These are phyloP conservation scores for Caiman crocodilus DNA, from an alignment of 2,797 vertebrate species.

Conservation along the genomic window DNA sequence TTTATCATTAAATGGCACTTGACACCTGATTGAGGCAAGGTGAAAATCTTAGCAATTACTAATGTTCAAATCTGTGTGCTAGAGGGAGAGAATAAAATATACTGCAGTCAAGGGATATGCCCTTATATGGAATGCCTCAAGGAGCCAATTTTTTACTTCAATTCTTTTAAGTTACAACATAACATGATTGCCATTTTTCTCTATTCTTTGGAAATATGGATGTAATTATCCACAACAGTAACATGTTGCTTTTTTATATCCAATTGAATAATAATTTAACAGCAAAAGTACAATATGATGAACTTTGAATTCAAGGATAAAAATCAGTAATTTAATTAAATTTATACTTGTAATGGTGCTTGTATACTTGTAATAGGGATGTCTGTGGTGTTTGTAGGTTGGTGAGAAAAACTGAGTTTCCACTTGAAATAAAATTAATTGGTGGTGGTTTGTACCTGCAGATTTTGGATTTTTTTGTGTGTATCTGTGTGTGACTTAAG, in stretches of 20 bases:
- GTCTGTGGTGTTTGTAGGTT: background rate
- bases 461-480: constrained; percentile 1
- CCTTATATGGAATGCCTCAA: background rate
- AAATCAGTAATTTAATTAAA: background rate
- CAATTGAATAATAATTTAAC: constrained; percentile 16
- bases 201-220: constrained; percentile 9
- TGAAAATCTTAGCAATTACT: constrained; percentile 48
- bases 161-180: constrained; percentile 19
- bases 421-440: constrained; percentile 22
- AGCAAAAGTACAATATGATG: background rate
- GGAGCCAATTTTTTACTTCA: constrained; percentile 4
- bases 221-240: constrained; percentile 18
- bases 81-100: background rate
- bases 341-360: background rate
- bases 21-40: constrained; percentile 8
- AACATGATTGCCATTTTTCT: background rate
- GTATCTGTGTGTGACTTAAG: background rate
- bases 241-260: constrained; percentile 1
- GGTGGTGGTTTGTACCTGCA: constrained; percentile 41
- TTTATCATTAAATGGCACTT: constrained; percentile 51
- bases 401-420: constrained; percentile 35
- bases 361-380: background rate
- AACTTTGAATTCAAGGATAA: constrained; percentile 15
- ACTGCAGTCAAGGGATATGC: background rate
- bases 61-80: constrained; percentile 32